A percentile compares a stretch with the other conserved stretches of the same genome.
Conservation (phyloP, 1,140 invertebrate species). For the Philopotamus ludificatus region DNA sequence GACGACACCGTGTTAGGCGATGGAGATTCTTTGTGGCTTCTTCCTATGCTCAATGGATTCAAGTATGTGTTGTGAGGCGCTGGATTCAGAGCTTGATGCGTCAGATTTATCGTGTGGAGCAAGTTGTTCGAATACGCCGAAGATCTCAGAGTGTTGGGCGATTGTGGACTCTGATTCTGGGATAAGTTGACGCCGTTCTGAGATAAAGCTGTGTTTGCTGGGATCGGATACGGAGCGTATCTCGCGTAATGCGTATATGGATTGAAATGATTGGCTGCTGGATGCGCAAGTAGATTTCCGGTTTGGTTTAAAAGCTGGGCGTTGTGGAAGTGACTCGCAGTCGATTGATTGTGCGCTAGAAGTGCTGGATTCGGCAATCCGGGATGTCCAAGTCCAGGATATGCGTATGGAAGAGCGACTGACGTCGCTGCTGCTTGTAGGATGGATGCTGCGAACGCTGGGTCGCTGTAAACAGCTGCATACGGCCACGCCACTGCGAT, state of each 20-base stretch:
- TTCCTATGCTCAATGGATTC: conserved; percentile 5
- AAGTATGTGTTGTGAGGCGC: conserved; percentile 28
- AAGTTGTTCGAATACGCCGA: conserved; percentile 38
- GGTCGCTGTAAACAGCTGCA: conserved; percentile 88
- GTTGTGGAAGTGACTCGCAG: conserved; percentile 50
- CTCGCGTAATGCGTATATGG: conserved; percentile 46
- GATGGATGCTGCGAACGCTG: conserved; percentile 86
- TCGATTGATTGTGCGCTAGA: conserved; percentile 46
- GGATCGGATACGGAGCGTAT: conserved; percentile 47
- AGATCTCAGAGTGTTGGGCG: conserved; percentile 35
- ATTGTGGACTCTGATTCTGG: conserved; percentile 38
- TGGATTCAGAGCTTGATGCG: conserved; percentile 33
- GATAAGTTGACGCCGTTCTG: conserved; percentile 32
- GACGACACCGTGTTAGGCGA: conserved; percentile 36
- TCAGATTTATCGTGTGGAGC: conserved; percentile 36
- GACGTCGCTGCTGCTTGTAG: conserved; percentile 81
- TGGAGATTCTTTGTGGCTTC: conserved; percentile 25
- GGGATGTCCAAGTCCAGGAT: conserved; percentile 55
- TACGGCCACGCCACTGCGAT: conserved; percentile 94
- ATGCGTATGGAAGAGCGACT: conserved; percentile 60
- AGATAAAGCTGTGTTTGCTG: conserved; percentile 38
- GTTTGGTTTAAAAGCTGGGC: conserved; percentile 51
- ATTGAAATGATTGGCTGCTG: conserved; percentile 44
- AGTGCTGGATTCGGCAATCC: conserved; percentile 52
- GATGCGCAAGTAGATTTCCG: conserved; percentile 50